phyloP scores from a whole-genome alignment of 2,888 invertebrate genomes.

The Eupithecia subumbrata region DNA sequence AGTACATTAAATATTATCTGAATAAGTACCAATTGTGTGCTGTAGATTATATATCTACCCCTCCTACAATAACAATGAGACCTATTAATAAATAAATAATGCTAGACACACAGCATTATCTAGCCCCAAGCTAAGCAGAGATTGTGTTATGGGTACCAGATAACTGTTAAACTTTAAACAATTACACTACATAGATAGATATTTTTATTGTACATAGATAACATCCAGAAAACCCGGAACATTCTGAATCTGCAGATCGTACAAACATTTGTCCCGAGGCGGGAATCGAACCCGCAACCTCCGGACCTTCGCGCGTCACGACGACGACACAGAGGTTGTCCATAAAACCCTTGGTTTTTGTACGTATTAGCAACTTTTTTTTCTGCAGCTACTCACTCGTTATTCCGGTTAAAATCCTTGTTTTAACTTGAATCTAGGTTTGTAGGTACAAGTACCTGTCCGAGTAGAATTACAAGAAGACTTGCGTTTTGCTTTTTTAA shows the following conservation, averaged over 20 bases:
- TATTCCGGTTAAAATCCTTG: background rate
- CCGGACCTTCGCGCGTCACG: no score
- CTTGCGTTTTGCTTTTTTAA: background rate
- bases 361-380: background rate
- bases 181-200: no score
- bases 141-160: no score
- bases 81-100: background rate
- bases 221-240: no score
- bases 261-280: no score
- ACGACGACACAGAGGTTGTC: no score
- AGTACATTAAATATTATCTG: background rate
- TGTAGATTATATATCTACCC: background rate
- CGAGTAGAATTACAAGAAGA: background rate
- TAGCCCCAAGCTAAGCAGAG: no score
- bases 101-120: no score
- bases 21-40: background rate
- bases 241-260: no score
- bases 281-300: no score
- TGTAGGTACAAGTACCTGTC: background rate
- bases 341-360: background rate
- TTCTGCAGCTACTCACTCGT: background rate
- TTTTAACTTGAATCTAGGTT: background rate
- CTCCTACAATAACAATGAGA: slow-evolving; percentile 10
- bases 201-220: no score
- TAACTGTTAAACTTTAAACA: no score